Conservation (phyloP, 2,797 vertebrate genomes). For the Ateles fusciceps region DNA sequence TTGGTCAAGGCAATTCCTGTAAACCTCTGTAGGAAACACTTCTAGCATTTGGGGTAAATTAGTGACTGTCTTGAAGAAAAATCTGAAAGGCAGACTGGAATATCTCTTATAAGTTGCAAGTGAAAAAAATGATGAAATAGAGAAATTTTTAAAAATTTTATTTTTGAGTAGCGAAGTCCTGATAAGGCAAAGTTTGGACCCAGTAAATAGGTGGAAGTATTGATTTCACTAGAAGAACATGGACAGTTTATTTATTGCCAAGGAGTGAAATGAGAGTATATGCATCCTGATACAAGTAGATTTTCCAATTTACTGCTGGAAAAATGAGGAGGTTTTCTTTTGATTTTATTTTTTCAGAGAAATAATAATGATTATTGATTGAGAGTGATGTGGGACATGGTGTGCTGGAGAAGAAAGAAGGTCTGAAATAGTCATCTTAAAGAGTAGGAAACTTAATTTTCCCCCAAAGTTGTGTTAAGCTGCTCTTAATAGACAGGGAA, state of each 20-base stretch:
- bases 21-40: background rate
- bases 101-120: background rate
- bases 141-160: background rate
- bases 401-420: background rate
- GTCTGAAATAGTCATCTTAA: background rate
- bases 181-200: background rate
- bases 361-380: background rate
- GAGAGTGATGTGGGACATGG: background rate
- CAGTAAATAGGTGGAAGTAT: background rate
- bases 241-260: background rate
- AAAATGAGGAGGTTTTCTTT: background rate
- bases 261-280: background rate
- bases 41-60: background rate
- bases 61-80: background rate
- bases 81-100: background rate
- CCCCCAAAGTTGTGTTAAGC: background rate
- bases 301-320: background rate
- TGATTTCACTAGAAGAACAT: background rate
- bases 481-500: background rate
- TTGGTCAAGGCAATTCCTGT: background rate
- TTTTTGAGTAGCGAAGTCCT: background rate
- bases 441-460: background rate
- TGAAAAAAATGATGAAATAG: background rate
- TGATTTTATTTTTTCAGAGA: conserved; percentile 25
- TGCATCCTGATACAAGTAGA: background rate